Percentiles rank a stretch among this genome's conserved stretches.
Evolutionary conservation across 1,140 invertebrate species (phyloP).

Genomic region (Saccostrea glomerata): DNA sequence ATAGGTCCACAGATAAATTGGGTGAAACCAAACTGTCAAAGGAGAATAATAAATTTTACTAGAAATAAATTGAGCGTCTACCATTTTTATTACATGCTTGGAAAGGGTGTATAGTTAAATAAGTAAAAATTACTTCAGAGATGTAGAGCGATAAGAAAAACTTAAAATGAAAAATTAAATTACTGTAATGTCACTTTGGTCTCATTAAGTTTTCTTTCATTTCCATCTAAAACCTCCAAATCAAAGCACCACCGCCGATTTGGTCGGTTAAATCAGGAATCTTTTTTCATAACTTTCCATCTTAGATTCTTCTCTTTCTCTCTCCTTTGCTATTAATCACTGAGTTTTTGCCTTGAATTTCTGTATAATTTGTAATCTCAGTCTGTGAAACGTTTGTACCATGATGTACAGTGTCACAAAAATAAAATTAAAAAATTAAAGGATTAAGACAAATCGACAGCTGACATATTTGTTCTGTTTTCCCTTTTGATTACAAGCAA

Average conservation of each 20-base stretch:
- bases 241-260: background rate
- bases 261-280: background rate
- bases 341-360: too few species aligned
- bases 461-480: background rate
- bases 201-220: background rate
- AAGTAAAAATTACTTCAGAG: background rate
- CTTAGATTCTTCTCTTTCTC: background rate
- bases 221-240: background rate
- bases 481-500: background rate
- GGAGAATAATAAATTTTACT: slow-evolving; percentile 26
- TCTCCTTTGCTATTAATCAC: too few species aligned
- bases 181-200: background rate
- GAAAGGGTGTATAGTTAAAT: background rate
- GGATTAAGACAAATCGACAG: slow-evolving; percentile 27
- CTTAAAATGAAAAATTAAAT: slow-evolving; percentile 9
- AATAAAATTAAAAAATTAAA: background rate
- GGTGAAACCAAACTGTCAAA: slow-evolving; percentile 4
- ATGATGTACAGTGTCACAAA: background rate
- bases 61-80: slow-evolving; percentile 21
- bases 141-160: background rate
- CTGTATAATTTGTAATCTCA: too few species aligned
- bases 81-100: slow-evolving; percentile 29
- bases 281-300: background rate
- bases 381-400: background rate
- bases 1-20: slow-evolving; percentile 23